Conservation (phyloP, 2,888 invertebrate genomes). For the Fragum sueziense region DNA sequence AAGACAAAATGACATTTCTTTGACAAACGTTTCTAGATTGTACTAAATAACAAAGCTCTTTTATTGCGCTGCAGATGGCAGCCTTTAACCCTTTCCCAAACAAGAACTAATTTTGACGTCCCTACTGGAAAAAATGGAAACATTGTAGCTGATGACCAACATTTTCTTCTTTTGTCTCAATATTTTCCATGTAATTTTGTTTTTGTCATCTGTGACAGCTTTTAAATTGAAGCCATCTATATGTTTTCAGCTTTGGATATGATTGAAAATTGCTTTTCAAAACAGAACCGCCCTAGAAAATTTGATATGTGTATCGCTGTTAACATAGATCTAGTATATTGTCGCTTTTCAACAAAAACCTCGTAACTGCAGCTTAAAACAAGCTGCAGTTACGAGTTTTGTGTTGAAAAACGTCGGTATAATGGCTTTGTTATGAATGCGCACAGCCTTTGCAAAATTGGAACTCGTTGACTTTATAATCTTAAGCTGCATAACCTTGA, state of each 20-base stretch:
- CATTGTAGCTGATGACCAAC: neutral
- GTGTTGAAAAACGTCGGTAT: too few species aligned
- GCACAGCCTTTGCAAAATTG: too few species aligned
- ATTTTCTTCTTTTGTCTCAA: neutral
- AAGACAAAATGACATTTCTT: constrained; percentile 5
- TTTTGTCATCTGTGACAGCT: neutral
- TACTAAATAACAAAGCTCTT: constrained; percentile 3
- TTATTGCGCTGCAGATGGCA: constrained; percentile 8
- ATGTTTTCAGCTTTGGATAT: neutral
- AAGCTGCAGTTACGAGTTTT: too few species aligned
- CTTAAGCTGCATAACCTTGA: neutral
- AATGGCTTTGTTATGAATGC: too few species aligned
- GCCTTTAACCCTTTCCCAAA: too few species aligned
- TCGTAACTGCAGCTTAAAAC: too few species aligned
- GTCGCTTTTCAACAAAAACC: too few species aligned
- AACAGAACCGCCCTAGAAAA: neutral
- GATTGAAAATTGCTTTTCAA: neutral
- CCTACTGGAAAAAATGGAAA: neutral
- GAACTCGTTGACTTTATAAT: too few species aligned
- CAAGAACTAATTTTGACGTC: too few species aligned
- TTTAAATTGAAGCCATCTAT: neutral
- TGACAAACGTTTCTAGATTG: constrained; percentile 1
- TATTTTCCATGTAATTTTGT: neutral
- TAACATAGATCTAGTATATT: neutral
- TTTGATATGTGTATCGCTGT: neutral